A percentile compares a stretch with the other conserved stretches of the same genome.
Evolutionary conservation across 2,888 invertebrate genomes (phyloP).

Genomic region (Rhyacophila evoluta): DNA sequence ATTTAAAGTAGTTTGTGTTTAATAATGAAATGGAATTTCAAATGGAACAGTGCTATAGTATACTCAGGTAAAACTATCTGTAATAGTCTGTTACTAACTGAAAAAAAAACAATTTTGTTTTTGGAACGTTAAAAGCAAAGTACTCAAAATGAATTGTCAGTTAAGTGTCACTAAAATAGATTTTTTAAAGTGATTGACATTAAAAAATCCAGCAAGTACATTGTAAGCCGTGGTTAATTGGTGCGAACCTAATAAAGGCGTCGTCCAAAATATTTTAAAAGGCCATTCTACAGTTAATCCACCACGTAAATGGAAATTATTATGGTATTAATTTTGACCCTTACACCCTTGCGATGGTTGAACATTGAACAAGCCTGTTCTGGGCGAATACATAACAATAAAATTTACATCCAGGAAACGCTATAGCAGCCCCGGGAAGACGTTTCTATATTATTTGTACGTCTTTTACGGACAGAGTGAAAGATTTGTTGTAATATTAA

Average conservation of each 20-base stretch:
- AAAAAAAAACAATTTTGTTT: neutral
- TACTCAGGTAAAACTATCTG: too few species aligned
- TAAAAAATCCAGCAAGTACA: constrained; percentile 1
- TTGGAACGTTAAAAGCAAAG: neutral
- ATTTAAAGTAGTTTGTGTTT: too few species aligned
- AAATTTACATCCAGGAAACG: constrained; percentile 24
- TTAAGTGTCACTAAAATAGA: constrained; percentile 15
- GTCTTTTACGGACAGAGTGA: neutral
- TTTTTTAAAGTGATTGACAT: neutral
- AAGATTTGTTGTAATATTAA: neutral
- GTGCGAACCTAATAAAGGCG: neutral
- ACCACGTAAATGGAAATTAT: constrained; percentile 14
- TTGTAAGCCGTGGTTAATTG: neutral
- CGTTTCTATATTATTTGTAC: neutral
- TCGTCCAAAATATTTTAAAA: constrained; percentile 9
- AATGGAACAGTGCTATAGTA: too few species aligned
- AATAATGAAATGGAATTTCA: too few species aligned
- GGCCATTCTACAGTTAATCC: neutral
- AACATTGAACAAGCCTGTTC: neutral
- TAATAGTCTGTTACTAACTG: too few species aligned
- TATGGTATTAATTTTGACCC: constrained; percentile 21
- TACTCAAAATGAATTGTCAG: neutral
- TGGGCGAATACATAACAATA: constrained; percentile 19
- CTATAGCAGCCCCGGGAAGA: neutral
- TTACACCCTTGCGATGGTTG: neutral